Conservation (phyloP, 1,140 invertebrate species). For the Magallana gigas region DNA sequence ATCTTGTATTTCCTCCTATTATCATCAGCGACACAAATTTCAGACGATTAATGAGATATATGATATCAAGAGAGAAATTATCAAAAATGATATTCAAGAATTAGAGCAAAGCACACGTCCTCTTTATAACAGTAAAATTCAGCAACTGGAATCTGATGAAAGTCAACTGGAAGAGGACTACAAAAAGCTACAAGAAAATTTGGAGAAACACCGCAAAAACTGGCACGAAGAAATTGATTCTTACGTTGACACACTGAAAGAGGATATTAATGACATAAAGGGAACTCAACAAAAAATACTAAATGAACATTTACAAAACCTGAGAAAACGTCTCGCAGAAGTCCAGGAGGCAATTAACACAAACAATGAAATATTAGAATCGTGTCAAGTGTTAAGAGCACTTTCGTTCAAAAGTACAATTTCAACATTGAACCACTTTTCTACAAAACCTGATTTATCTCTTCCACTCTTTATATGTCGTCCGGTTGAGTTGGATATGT, state of each 20-base stretch:
- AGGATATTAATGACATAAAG: background rate
- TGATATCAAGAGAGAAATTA: background rate
- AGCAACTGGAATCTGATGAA: conserved; percentile 13
- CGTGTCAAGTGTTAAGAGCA: background rate
- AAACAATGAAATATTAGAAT: background rate
- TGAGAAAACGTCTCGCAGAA: background rate
- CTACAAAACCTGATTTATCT: background rate
- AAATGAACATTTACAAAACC: background rate
- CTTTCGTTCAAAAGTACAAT: background rate
- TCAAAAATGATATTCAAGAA: background rate
- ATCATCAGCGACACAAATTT: background rate
- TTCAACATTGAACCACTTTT: background rate
- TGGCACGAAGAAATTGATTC: background rate
- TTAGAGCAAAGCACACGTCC: background rate
- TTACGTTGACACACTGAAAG: background rate
- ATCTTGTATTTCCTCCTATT: background rate
- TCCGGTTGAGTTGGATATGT: background rate
- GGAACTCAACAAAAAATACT: background rate
- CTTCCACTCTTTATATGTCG: background rate
- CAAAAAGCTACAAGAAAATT: background rate
- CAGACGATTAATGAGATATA: background rate
- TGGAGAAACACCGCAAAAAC: background rate
- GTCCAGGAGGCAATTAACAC: background rate
- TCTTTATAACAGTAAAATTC: background rate
- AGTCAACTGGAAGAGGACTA: background rate